Base-by-base conservation (phyloP, 2,113 vertebrate species). In the Archocentrus centrarchus region DNA sequence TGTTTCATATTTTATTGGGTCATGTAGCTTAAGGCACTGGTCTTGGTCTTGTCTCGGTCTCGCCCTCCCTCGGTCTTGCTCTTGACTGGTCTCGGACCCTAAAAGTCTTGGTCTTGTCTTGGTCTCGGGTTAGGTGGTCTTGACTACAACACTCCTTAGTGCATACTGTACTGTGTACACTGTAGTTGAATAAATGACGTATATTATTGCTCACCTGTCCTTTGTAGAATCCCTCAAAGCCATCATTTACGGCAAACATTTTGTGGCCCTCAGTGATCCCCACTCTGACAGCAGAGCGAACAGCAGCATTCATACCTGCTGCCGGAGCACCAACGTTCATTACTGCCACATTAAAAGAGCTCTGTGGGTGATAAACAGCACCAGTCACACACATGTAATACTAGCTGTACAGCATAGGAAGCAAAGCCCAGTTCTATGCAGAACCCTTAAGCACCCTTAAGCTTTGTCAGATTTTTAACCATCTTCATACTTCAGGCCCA, bases 271-370 rank as follows among this genome's bases (percentile, higher is more conserved):
- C 97, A 0, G 97, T 95, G 57, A 99, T 98, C 68, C 98, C 98
- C 86, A 98, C 96, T 58, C 98, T 96, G 82, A 99, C 97, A 0
- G 98, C 97, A 0, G 98, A 96, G 4, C 98, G 97, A 13, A 99
- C 98, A 0, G 98, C 98, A 0, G 97, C 98, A 0, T 99, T 99
- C 98, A 99, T 99, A 24, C 98, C 98, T 0, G 98, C 98, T 0
- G 98, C 97, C 0, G 98, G 98, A 0, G 98, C 98, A 0, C 98
- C 98, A 2, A 99, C 98, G 0, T 99, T 99, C 93, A 99, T 76
- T 80, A 99, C 90, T 0, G 97, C 98, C 91, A 99, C 97, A 0
- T 97, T 99, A 91, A 97, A 98, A 91, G 97, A 96, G 89, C 92
- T 97, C 98, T 84, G 63, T 61, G 53, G 62, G 80, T 0, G 50